Conservation (phyloP, 2,797 vertebrate species). For the Toxotes lorentzi region DNA sequence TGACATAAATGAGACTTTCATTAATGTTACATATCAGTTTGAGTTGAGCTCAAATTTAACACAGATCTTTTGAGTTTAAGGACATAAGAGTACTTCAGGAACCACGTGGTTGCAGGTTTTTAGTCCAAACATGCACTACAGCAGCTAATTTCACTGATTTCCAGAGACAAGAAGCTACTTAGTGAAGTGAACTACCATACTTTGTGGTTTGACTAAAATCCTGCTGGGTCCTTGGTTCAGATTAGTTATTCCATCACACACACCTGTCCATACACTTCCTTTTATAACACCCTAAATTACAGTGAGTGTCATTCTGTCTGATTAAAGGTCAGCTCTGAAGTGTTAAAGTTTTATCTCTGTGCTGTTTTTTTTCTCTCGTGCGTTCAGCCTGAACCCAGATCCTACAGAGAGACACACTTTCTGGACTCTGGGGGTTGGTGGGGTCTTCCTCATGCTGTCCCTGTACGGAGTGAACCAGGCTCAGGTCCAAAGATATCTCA, state of each 20-base stretch:
- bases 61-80: too few species aligned
- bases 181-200: not conserved
- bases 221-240: not conserved
- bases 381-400: conserved; percentile 89
- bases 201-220: not conserved
- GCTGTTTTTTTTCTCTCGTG: not conserved
- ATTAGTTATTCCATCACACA: not conserved
- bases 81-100: not conserved
- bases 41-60: too few species aligned
- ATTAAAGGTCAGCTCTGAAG: not conserved
- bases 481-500: conserved; percentile 96
- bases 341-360: not conserved
- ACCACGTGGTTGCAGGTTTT: not conserved
- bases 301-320: not conserved
- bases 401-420: conserved; percentile 94
- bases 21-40: too few species aligned
- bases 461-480: conserved; percentile 97
- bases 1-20: too few species aligned
- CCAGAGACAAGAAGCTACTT: not conserved
- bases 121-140: not conserved
- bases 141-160: not conserved
- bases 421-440: conserved; percentile 93
- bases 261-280: not conserved
- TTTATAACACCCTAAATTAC: not conserved
- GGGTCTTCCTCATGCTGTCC: conserved; percentile 95